Percentiles rank a stretch among this genome's conserved stretches.
These are phyloP conservation scores for Panagrolaimus sp. DNA, from an alignment of 1,140 invertebrate species.

Conservation along the genomic window DNA sequence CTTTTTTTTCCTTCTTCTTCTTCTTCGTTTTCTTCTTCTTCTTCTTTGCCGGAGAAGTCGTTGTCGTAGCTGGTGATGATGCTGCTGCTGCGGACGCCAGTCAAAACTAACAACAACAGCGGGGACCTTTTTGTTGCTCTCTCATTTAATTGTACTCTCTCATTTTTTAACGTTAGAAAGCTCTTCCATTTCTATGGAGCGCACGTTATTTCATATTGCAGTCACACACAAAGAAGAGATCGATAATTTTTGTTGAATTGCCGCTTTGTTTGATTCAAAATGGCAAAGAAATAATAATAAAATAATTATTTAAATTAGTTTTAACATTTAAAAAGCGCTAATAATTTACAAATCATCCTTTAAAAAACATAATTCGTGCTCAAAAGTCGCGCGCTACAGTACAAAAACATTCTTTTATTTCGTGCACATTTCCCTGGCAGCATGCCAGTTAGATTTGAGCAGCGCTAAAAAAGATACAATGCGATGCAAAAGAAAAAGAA, in stretches of 20 bases:
- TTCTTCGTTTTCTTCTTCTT: not conserved
- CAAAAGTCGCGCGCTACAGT: constrained; percentile 15
- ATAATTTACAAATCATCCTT: no score
- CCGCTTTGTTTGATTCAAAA: constrained; percentile 1
- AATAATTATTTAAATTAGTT: no score
- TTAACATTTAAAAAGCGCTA: no score
- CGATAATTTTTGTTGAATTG: constrained; percentile 11
- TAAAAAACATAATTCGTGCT: not conserved
- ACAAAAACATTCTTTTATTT: not conserved
- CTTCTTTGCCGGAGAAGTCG: not conserved
- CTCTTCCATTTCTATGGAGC: no score
- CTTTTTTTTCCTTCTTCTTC: not conserved
- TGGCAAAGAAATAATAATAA: no score
- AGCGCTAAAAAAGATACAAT: constrained; percentile 12
- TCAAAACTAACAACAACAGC: not conserved
- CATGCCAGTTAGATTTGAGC: constrained; percentile 10
- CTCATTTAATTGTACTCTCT: constrained; percentile 11
- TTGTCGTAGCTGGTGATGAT: not conserved
- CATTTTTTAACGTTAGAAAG: not conserved
- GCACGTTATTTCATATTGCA: not conserved
- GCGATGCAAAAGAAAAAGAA: not conserved
- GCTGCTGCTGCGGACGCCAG: not conserved
- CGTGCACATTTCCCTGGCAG: not conserved
- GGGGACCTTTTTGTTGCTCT: not conserved
- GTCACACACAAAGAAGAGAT: constrained; percentile 5